Evolutionary conservation across 2,113 vertebrate species (phyloP), one percentile per base, ranked within the genome.

Genomic region (Pomatostomus ruficeps): DNA sequence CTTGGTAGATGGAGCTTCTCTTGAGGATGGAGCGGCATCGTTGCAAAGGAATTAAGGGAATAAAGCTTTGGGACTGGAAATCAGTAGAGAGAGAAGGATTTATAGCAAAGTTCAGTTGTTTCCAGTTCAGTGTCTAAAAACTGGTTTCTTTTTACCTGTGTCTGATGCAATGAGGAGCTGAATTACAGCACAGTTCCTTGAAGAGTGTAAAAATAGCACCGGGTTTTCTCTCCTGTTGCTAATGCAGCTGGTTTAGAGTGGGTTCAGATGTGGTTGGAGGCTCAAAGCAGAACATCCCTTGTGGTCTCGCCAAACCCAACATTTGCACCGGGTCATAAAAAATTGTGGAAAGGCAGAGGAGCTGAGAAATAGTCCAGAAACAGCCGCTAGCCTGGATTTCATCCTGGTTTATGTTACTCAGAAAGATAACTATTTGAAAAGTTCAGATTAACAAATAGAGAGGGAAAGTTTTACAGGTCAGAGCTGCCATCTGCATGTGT

Each of bases 361-460:
- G 21, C 81, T 83, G 63, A 76, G 82, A 67, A 85, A 25, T 22
- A 31, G 38, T 12, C 23, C 3, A 7, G 49, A 74, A 73, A 57
- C 14, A 23, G 54, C 42, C 2, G 1, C 66, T 38, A 68, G 49
- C 31, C 67, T 5, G 9, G 66, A 33, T 88, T 82, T 57, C 35
- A 9, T 58, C 71, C 63, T 10, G 12, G 46, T 82, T 52, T 42
- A 24, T 2, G 1, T 74, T 66, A 31, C 38, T 96, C 67, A 38
- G 79, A 71, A 87, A 89, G 70, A 71, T 72, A 85, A 58, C 63
- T 93, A 13, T 90, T 88, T 88, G 79, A 90, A 58, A 86, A 73
- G 49, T n/a, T 35, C 38, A 10, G 54, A 42, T 57, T 58, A 62
- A 57, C 21, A 68, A 57, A 75, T 26, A 51, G 67, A 70, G 62